A percentile compares a stretch with the other conserved stretches of the same genome.
Conservation (phyloP, 2,113 vertebrate genomes). For the Sinocyclocheilus grahami region DNA sequence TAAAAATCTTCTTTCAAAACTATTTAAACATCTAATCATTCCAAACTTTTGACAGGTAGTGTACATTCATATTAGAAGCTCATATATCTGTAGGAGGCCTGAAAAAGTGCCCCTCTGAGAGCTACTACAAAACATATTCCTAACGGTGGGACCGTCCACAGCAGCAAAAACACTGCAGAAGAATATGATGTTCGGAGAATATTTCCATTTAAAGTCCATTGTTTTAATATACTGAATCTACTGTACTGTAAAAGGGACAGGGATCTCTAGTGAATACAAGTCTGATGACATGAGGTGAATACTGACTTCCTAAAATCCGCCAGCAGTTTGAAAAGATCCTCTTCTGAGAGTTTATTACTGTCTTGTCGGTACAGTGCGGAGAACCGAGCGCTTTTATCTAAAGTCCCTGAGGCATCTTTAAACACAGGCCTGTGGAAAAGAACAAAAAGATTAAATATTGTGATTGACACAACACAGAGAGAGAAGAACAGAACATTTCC, state of each 20-base stretch:
- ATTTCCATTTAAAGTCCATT: background rate
- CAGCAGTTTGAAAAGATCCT: constrained; percentile 94
- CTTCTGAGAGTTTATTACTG: constrained; percentile 94
- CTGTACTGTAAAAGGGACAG: background rate
- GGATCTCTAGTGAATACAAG: background rate
- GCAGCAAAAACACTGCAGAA: constrained; percentile 30
- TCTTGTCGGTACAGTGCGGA: constrained; percentile 94
- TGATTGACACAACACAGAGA: background rate
- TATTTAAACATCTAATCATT: background rate
- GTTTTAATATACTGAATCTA: background rate
- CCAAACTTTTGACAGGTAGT: background rate
- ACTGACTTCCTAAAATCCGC: constrained; percentile 95
- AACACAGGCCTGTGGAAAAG: constrained; percentile 82
- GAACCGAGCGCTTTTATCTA: constrained; percentile 92
- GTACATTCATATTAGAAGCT: background rate
- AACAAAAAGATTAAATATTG: constrained; percentile 7
- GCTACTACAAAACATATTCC: constrained; percentile 10
- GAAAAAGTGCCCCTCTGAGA: background rate
- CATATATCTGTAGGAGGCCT: background rate
- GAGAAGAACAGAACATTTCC: background rate
- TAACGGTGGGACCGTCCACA: background rate
- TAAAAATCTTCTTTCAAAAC: background rate
- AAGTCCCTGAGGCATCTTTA: constrained; percentile 88
- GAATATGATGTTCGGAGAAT: background rate
- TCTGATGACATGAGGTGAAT: background rate